phyloP scores from a whole-genome alignment of 2,888 invertebrate genomes.

The Harpagoxenus sublaevis region DNA sequence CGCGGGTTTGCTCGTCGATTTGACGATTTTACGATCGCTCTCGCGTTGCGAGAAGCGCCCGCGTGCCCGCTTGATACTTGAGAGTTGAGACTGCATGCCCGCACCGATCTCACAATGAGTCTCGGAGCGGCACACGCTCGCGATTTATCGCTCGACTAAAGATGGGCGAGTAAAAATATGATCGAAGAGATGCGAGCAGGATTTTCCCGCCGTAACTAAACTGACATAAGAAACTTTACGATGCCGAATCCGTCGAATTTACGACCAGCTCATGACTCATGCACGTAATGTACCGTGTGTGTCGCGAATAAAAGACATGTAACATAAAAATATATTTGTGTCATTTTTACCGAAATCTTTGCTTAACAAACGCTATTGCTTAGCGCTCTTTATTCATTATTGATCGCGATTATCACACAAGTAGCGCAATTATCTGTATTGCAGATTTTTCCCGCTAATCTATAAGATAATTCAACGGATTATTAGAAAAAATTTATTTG shows the following conservation, averaged over 20 bases:
- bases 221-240: slow-evolving; percentile 63
- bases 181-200: slow-evolving; percentile 27
- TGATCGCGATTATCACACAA: background rate
- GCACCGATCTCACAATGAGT: background rate
- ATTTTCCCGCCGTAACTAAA: slow-evolving; percentile 54
- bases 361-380: too few species aligned
- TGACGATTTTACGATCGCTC: slow-evolving; percentile 39
- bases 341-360: background rate
- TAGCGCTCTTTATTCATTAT: background rate
- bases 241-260: slow-evolving; percentile 61
- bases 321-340: background rate
- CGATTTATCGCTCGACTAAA: slow-evolving; percentile 54
- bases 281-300: slow-evolving; percentile 27
- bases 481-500: too few species aligned
- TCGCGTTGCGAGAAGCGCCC: background rate
- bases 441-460: background rate
- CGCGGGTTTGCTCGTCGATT: slow-evolving; percentile 42
- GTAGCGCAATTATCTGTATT: background rate
- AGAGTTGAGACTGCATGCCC: slow-evolving; percentile 7
- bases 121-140: background rate
- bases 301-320: background rate
- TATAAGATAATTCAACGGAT: background rate
- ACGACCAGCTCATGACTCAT: slow-evolving; percentile 36
- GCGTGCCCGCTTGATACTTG: background rate
- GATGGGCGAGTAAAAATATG: slow-evolving; percentile 15